Evolutionary conservation across 2,888 invertebrate species (phyloP).

Genomic region (Dendrolimus pini): DNA sequence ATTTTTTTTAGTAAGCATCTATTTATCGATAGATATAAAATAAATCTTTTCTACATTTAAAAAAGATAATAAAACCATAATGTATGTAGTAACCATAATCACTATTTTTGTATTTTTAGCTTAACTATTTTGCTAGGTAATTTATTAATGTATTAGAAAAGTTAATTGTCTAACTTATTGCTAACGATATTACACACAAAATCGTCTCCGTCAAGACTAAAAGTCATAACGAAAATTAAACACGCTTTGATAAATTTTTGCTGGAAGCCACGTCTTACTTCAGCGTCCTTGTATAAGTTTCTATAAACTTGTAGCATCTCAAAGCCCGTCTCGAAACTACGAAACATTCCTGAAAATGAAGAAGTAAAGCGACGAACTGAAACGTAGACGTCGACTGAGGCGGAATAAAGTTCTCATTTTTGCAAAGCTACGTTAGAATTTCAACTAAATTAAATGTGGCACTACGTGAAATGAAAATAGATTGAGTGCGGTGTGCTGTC

Average conservation of each 20-base stretch:
- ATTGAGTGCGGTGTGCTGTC: conserved; percentile 33
- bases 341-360: conserved; percentile 71
- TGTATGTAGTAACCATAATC: no score
- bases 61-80: no score
- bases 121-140: no score
- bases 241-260: conserved; percentile 72
- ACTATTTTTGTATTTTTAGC: no score
- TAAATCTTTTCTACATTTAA: no score
- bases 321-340: conserved; percentile 70
- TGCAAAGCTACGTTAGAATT: conserved; percentile 75
- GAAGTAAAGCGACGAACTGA: conserved; percentile 66
- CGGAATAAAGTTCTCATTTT: conserved; percentile 77
- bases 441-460: conserved; percentile 77
- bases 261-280: conserved; percentile 67
- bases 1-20: no score
- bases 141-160: neutral
- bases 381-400: conserved; percentile 66
- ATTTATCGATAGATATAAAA: no score
- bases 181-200: no score
- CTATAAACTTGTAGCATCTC: conserved; percentile 73
- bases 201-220: conserved; percentile 16
- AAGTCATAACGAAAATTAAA: conserved; percentile 74
- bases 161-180: neutral
- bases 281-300: conserved; percentile 64
- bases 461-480: conserved; percentile 72